Conservation (phyloP, 2,797 vertebrate species). For the Antennarius maculatus region DNA sequence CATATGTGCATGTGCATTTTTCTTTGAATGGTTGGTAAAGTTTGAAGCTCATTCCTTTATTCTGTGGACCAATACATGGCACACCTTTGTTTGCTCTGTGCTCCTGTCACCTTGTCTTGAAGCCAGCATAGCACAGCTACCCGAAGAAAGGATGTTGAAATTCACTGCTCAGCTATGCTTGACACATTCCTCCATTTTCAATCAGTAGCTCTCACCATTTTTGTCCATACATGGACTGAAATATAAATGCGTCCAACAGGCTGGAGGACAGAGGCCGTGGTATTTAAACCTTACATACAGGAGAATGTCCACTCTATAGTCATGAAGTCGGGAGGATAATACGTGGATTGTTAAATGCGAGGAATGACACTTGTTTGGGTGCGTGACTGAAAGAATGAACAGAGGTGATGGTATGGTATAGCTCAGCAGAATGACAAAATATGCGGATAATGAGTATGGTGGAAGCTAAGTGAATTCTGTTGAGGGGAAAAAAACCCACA, state of each 20-base stretch:
- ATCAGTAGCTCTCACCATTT: neutral
- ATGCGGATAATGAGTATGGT: neutral
- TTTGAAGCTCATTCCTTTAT: neutral
- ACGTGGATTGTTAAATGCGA: conserved; percentile 29
- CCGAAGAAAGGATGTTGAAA: conserved; percentile 17
- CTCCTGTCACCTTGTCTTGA: conserved; percentile 13
- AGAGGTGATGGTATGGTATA: conserved; percentile 19
- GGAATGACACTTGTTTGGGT: conserved; percentile 17
- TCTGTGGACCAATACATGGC: neutral
- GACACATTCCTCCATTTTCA: conserved; percentile 8
- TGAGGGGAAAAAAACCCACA: too few species aligned
- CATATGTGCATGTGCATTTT: neutral
- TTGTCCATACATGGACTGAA: neutral
- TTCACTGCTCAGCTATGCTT: neutral
- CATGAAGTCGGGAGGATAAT: conserved; percentile 28
- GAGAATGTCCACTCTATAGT: conserved; percentile 13
- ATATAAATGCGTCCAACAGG: neutral
- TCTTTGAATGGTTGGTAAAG: conserved; percentile 8
- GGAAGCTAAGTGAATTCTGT: too few species aligned
- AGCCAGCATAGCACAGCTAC: neutral
- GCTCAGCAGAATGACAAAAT: conserved; percentile 1
- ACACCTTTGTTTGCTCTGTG: conserved; percentile 50
- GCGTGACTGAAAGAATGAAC: conserved; percentile 47
- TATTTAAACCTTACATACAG: neutral
- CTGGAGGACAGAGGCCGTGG: neutral